Evolutionary conservation across 1,140 invertebrate genomes (phyloP).

Genomic region (Phymastichus coffea): DNA sequence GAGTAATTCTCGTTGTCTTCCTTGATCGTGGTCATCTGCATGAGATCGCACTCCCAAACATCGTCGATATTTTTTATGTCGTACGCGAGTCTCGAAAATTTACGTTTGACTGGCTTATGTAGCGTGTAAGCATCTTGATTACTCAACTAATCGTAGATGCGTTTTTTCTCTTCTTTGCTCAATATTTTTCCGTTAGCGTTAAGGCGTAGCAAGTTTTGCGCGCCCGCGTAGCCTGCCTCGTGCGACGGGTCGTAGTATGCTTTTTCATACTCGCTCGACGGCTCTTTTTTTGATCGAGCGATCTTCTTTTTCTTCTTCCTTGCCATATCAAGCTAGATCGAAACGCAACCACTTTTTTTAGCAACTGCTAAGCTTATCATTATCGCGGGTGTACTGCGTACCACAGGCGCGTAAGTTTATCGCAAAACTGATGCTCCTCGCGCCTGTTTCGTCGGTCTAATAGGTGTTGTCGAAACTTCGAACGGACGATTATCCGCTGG

Average conservation of each 20-base stretch:
- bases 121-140: constrained; percentile 18
- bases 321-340: too few species aligned
- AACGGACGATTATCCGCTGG: too few species aligned
- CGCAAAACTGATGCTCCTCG: too few species aligned
- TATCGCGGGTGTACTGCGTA: too few species aligned
- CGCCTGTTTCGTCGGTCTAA: background rate
- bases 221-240: background rate
- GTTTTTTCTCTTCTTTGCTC: background rate
- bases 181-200: background rate
- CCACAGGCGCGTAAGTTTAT: too few species aligned
- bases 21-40: constrained; percentile 36
- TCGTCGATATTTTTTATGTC: constrained; percentile 25
- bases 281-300: background rate
- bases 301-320: too few species aligned
- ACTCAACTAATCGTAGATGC: constrained; percentile 11
- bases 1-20: constrained; percentile 37
- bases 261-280: background rate
- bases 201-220: background rate
- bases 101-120: background rate
- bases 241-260: background rate
- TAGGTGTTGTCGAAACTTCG: too few species aligned
- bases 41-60: constrained; percentile 44
- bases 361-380: too few species aligned
- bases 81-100: constrained; percentile 17
- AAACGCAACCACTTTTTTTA: too few species aligned